These are phyloP conservation scores for Coregonus sp. DNA, from an alignment of 2,797 vertebrate genomes.

Conservation along the genomic window DNA sequence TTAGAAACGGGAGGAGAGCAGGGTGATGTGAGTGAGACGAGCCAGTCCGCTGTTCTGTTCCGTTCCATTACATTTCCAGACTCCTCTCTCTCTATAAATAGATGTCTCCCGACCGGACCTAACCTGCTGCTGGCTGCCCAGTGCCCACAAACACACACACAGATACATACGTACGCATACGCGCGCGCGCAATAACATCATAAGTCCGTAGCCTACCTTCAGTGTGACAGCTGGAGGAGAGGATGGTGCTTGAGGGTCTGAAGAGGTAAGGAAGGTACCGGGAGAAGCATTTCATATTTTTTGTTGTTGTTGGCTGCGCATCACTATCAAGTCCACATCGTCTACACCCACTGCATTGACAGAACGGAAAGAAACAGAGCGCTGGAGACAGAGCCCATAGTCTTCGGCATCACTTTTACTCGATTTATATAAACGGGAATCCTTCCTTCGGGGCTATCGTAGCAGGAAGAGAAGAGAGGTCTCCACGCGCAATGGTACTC, in stretches of 20 bases:
- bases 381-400: neutral
- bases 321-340: constrained; percentile 30
- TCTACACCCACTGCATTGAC: constrained; percentile 20
- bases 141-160: neutral
- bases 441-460: neutral
- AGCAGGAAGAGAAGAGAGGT: constrained; percentile 1
- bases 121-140: neutral
- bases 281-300: constrained; percentile 89
- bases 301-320: constrained; percentile 35
- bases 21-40: neutral
- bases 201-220: constrained; percentile 75
- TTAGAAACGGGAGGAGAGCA: neutral
- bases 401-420: constrained; percentile 23
- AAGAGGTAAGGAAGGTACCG: constrained; percentile 85
- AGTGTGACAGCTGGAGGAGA: constrained; percentile 83
- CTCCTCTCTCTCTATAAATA: neutral
- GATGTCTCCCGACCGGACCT: neutral
- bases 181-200: constrained; percentile 1
- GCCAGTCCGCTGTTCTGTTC: neutral
- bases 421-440: neutral
- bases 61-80: neutral
- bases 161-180: constrained; percentile 7
- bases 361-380: constrained; percentile 3
- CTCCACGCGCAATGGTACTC: constrained; percentile 17
- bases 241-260: constrained; percentile 82